A percentile compares a stretch with the other conserved stretches of the same genome.
phyloP scores from a whole-genome alignment of 2,797 vertebrate genomes.

The Lepus oiostolus region DNA sequence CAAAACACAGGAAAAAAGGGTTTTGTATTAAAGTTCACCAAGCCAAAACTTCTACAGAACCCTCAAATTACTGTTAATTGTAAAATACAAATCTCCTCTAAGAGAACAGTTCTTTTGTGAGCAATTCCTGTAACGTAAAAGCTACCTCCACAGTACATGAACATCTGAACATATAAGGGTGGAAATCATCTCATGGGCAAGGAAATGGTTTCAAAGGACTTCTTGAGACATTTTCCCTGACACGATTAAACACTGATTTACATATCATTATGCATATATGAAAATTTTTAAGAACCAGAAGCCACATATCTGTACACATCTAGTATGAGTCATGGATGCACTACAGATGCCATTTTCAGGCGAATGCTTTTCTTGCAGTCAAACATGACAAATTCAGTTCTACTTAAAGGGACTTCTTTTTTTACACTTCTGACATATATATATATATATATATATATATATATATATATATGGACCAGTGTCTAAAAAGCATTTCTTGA shows the following conservation, averaged over 20 bases:
- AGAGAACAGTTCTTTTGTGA: background rate
- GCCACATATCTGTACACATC: background rate
- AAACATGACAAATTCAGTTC: constrained; percentile 7
- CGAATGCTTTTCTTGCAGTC: constrained; percentile 3
- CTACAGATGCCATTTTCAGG: background rate
- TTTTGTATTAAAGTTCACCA: background rate
- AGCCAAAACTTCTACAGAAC: background rate
- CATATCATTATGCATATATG: background rate
- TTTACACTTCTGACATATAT: background rate
- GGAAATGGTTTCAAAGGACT: background rate
- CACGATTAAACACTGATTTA: background rate
- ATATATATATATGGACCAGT: background rate
- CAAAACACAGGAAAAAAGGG: constrained; percentile 27
- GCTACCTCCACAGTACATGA: background rate
- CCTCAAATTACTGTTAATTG: background rate
- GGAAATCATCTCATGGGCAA: background rate
- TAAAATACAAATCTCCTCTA: background rate
- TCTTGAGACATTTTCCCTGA: background rate
- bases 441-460: background rate
- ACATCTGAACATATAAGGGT: background rate
- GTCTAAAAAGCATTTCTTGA: background rate
- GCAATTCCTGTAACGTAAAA: background rate
- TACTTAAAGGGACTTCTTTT: background rate
- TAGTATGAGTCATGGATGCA: background rate
- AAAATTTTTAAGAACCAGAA: constrained; percentile 17